These are phyloP conservation scores for Phrynocephalus vlangalii DNA, from an alignment of 2,797 vertebrate genomes.

Conservation along the genomic window DNA sequence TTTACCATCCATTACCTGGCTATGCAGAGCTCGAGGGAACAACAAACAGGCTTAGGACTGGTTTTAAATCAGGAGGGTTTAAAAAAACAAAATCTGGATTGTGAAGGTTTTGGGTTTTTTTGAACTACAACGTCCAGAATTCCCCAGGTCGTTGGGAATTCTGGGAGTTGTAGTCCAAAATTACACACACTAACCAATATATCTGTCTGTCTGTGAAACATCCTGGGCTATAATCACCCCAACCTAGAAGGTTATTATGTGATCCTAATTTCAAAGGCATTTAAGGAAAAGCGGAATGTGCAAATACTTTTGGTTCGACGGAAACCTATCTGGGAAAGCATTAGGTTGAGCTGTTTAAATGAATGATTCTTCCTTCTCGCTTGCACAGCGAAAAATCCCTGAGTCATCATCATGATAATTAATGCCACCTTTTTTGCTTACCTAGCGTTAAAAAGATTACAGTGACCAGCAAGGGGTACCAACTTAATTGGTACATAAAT, in stretches of 20 bases:
- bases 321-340: slow-evolving; percentile 24
- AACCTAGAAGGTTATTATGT: neutral
- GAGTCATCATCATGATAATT: slow-evolving; percentile 59
- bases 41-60: too few relatives aligned
- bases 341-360: slow-evolving; percentile 24
- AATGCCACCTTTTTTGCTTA: slow-evolving; percentile 63
- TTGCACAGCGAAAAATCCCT: slow-evolving; percentile 50
- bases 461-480: slow-evolving; percentile 54
- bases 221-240: too few relatives aligned
- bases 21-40: too few relatives aligned
- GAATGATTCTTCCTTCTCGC: slow-evolving; percentile 38
- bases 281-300: slow-evolving; percentile 6
- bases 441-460: slow-evolving; percentile 62
- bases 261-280: neutral
- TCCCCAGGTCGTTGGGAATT: too few relatives aligned
- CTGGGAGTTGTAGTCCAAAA: too few relatives aligned
- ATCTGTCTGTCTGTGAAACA: too few relatives aligned
- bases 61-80: too few relatives aligned
- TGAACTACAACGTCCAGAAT: too few relatives aligned
- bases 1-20: too few relatives aligned
- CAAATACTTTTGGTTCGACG: slow-evolving; percentile 20
- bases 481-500: slow-evolving; percentile 48
- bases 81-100: too few relatives aligned
- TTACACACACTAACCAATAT: too few relatives aligned
- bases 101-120: too few relatives aligned